These are phyloP conservation scores for Gallinago undulata DNA, from an alignment of 2,113 vertebrate genomes.

Conservation along the genomic window DNA sequence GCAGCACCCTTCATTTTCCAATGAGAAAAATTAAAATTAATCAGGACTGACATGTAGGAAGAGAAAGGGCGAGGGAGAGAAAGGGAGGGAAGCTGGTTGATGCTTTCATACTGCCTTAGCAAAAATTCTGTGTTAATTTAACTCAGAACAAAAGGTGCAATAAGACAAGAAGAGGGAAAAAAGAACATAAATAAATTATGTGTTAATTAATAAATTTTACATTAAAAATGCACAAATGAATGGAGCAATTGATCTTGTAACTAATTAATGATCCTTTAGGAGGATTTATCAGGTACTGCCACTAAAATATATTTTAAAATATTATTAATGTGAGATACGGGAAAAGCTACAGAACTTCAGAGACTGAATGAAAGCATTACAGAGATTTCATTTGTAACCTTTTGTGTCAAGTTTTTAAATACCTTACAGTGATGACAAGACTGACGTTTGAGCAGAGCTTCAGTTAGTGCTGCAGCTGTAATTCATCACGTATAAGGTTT, in stretches of 20 bases:
- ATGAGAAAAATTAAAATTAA: neutral
- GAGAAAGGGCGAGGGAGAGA: neutral
- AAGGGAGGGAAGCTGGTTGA: neutral
- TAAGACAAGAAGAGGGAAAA: neutral
- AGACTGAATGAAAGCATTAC: neutral
- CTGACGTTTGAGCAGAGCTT: neutral
- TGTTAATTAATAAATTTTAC: neutral
- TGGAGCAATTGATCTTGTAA: neutral
- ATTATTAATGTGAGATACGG: neutral
- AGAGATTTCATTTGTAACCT: conserved; percentile 20
- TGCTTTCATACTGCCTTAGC: neutral
- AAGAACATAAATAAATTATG: neutral
- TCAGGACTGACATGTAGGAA: neutral
- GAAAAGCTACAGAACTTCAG: neutral
- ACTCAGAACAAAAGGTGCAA: neutral
- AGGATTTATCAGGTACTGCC: neutral
- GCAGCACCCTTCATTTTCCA: neutral
- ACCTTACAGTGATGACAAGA: neutral
- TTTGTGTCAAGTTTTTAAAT: conserved; percentile 15
- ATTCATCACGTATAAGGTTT: neutral
- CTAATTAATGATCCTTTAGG: neutral
- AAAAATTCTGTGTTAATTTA: neutral
- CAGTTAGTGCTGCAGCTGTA: neutral
- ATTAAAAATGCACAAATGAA: neutral
- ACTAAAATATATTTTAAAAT: neutral